These are phyloP conservation scores for Brachyptera risi DNA, from an alignment of 2,888 invertebrate genomes.

Conservation along the genomic window DNA sequence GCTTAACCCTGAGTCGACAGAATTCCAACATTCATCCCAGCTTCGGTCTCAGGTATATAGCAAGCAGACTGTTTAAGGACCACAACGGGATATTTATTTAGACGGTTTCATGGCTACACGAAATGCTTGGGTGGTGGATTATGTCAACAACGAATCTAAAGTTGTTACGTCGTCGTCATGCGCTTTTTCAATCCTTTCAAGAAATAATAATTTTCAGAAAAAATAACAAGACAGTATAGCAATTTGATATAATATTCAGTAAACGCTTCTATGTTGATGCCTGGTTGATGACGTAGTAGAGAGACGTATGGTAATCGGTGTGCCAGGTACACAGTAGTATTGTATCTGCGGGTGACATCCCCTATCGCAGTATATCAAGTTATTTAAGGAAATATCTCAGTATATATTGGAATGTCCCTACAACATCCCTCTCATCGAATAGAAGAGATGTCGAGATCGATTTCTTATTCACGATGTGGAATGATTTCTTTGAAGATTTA, in stretches of 20 bases:
- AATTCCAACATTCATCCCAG: background rate
- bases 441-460: conserved; percentile 13
- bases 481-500: conserved; percentile 22
- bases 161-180: background rate
- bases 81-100: conserved; percentile 16
- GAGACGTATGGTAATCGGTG: background rate
- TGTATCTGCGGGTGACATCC: background rate
- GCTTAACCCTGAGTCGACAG: background rate
- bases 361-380: background rate
- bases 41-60: background rate
- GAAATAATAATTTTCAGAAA: background rate
- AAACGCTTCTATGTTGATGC: background rate
- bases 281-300: background rate
- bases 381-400: conserved; percentile 15
- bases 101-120: conserved; percentile 8
- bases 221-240: background rate
- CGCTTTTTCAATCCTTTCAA: no score
- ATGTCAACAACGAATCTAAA: conserved; percentile 12
- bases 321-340: conserved; percentile 2
- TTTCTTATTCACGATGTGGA: conserved; percentile 12
- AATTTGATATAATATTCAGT: background rate
- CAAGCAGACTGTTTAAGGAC: background rate
- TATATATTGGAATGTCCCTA: conserved; percentile 16
- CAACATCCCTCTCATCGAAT: background rate
- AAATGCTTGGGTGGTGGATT: conserved; percentile 8